A percentile compares a stretch with the other conserved stretches of the same genome.
These are phyloP conservation scores for Camptogramma bilineatum DNA, from an alignment of 2,888 invertebrate genomes.

Conservation along the genomic window DNA sequence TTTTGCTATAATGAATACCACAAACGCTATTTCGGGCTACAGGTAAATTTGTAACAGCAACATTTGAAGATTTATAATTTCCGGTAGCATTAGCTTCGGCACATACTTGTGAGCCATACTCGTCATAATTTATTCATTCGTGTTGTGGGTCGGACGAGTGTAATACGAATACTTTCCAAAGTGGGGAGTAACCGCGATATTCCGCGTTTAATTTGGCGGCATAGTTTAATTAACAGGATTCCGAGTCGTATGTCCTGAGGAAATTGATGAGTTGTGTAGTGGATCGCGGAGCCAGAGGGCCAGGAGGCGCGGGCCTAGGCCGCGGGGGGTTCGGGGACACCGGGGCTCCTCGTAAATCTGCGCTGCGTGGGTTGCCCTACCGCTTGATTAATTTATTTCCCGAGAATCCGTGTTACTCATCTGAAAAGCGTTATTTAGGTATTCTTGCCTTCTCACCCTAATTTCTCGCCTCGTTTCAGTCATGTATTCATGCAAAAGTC, in stretches of 20 bases:
- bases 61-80: conserved; percentile 37
- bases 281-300: conserved; percentile 39
- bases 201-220: conserved; percentile 69
- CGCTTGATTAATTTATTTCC: conserved; percentile 77
- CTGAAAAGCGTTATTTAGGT: conserved; percentile 61
- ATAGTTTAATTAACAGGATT: conserved; percentile 82
- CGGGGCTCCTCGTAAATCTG: conserved; percentile 73
- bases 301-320: conserved; percentile 10
- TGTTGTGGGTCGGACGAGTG: conserved; percentile 32
- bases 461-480: conserved; percentile 52
- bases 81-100: conserved; percentile 28
- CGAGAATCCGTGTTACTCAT: conserved; percentile 68
- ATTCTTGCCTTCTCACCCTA: conserved; percentile 50
- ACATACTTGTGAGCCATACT: conserved; percentile 34
- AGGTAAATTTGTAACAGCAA: conserved; percentile 26
- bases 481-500: conserved; percentile 46
- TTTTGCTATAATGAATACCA: conserved; percentile 7
- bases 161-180: conserved; percentile 52
- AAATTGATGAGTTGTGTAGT: conserved; percentile 81
- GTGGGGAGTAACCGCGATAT: conserved; percentile 46
- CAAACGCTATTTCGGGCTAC: conserved; percentile 14
- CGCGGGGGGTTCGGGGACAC: conserved; percentile 38
- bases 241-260: conserved; percentile 73
- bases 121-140: conserved; percentile 39
- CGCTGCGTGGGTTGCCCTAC: conserved; percentile 64